Evolutionary conservation across 2,113 vertebrate species (phyloP).

Genomic region (Pithys albifrons): DNA sequence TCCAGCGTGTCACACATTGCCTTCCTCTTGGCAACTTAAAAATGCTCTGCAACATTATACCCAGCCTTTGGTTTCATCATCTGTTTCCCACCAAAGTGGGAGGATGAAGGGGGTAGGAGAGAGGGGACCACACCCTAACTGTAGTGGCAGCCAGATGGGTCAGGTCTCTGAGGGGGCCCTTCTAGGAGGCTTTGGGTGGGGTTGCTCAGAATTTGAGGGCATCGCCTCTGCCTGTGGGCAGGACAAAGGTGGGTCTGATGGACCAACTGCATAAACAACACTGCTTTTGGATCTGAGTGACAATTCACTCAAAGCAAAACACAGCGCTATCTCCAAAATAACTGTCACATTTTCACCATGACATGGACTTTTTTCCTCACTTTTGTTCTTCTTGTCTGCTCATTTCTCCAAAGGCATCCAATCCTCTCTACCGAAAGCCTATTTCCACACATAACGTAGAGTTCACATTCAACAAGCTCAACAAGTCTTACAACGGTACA

Average conservation of each 20-base stretch:
- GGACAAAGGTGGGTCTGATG: neutral
- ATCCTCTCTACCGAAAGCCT: slow-evolving; percentile 93
- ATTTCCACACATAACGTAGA: slow-evolving; percentile 86
- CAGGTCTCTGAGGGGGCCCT: neutral
- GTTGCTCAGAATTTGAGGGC: neutral
- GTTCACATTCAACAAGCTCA: slow-evolving; percentile 86
- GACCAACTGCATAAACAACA: neutral
- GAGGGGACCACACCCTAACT: fast-evolving
- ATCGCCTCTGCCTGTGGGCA: neutral
- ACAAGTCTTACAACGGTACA: slow-evolving; percentile 89
- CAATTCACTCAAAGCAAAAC: neutral
- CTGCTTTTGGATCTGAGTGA: neutral
- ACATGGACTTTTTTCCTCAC: neutral
- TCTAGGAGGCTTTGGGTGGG: neutral
- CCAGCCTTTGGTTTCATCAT: neutral
- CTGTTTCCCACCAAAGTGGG: neutral
- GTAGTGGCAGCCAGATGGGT: neutral
- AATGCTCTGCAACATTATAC: neutral
- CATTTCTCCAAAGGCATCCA: slow-evolving; percentile 83
- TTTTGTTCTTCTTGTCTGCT: neutral
- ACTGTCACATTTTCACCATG: neutral
- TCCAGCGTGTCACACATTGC: fast-evolving
- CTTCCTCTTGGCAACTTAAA: neutral
- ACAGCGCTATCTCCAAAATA: neutral
- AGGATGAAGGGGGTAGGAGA: neutral